Conservation (phyloP, 2,113 vertebrate species). For the Cepphus grylle region DNA sequence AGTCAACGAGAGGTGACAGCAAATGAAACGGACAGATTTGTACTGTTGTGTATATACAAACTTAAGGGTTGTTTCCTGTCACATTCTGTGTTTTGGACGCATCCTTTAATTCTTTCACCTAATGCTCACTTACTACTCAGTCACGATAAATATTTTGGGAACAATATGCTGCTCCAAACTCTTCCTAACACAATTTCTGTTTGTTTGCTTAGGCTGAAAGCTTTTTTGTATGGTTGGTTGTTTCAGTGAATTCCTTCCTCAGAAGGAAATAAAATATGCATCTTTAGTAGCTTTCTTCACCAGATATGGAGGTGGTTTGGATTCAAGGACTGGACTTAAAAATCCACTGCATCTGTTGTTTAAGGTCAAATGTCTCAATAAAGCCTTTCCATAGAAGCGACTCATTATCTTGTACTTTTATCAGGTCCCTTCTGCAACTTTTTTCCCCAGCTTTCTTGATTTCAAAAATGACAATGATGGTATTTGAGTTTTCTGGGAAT, state of each 20-base stretch:
- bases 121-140: conserved; percentile 33
- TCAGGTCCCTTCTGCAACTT: conserved; percentile 51
- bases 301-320: conserved; percentile 24
- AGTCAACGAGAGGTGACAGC: neutral
- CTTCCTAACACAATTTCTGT: neutral
- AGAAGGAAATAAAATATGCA: conserved; percentile 28
- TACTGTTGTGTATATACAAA: neutral
- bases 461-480: conserved; percentile 64
- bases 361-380: conserved; percentile 35
- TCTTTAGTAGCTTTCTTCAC: conserved; percentile 60
- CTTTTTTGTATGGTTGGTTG: conserved; percentile 43
- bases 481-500: conserved; percentile 72
- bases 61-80: neutral
- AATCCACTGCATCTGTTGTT: conserved; percentile 25
- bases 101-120: neutral
- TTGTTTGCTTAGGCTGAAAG: conserved; percentile 7
- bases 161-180: neutral
- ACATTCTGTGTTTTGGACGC: neutral
- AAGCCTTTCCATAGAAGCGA: conserved; percentile 35
- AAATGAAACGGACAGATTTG: neutral
- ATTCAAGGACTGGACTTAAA: conserved; percentile 47
- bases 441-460: conserved; percentile 57
- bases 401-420: conserved; percentile 21
- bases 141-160: neutral
- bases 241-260: conserved; percentile 42